A percentile compares a stretch with the other conserved stretches of the same genome.
phyloP scores from a whole-genome alignment of 1,140 invertebrate genomes.

The Sarcophaga peregrina region DNA sequence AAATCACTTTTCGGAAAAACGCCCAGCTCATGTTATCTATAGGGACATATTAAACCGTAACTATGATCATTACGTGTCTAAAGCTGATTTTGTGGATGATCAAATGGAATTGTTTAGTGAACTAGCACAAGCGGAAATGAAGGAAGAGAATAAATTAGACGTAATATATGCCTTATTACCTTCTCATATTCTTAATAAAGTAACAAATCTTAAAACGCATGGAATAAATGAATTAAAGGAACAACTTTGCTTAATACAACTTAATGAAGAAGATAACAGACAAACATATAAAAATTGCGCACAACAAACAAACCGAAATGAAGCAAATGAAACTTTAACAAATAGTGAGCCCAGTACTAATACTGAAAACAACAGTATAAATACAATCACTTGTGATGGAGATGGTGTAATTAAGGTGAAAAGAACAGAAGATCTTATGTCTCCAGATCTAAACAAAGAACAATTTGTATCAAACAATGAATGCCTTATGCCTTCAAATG shows the following conservation, averaged over 20 bases:
- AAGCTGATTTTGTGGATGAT: constrained; percentile 17
- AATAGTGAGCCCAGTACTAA: background rate
- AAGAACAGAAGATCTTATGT: constrained; percentile 26
- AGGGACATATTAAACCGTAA: constrained; percentile 9
- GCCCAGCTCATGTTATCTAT: constrained; percentile 18
- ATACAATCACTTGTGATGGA: background rate
- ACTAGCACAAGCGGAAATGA: background rate
- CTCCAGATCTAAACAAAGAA: background rate
- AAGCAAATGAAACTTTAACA: background rate
- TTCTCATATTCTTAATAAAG: background rate
- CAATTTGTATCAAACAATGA: background rate
- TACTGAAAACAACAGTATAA: background rate
- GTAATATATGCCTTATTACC: constrained; percentile 21
- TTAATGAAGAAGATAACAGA: background rate
- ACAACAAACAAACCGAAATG: background rate
- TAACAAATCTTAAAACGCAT: background rate
- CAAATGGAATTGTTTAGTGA: constrained; percentile 27
- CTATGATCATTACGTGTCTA: background rate
- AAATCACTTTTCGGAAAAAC: background rate
- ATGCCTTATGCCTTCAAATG: background rate
- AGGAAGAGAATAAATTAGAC: constrained; percentile 26
- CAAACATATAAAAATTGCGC: background rate
- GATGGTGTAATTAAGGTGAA: constrained; percentile 3
- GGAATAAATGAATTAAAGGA: background rate
- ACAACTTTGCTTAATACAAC: background rate